Percentiles rank a stretch among this genome's conserved stretches.
Conservation (phyloP, 1,140 invertebrate genomes). For the Drosophila arizonae region DNA sequence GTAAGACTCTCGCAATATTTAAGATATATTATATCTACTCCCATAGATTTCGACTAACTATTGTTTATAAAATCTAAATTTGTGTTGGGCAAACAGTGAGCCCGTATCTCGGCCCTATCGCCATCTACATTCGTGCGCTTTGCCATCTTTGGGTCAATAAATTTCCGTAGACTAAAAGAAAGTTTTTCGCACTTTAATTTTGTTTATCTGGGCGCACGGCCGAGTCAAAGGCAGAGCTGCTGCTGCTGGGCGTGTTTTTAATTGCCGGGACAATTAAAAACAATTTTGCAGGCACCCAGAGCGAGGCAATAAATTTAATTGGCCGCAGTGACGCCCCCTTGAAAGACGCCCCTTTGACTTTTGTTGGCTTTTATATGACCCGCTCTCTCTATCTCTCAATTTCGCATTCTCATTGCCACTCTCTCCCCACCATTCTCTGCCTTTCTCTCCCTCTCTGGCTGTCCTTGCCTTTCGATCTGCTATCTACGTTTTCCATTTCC, state of each 20-base stretch:
- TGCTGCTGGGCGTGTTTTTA: constrained; percentile 65
- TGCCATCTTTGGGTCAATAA: constrained; percentile 23
- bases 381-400: neutral
- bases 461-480: neutral
- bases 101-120: neutral
- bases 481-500: constrained; percentile 32
- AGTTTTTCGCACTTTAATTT: constrained; percentile 42
- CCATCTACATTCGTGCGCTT: neutral
- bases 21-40: too few relatives aligned
- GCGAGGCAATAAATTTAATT: constrained; percentile 77
- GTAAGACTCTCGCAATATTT: too few relatives aligned
- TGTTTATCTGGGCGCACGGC: constrained; percentile 61
- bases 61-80: neutral
- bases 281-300: constrained; percentile 75
- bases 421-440: too few relatives aligned
- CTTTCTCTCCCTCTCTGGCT: neutral
- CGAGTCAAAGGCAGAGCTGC: constrained; percentile 19
- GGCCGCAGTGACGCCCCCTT: constrained; percentile 68
- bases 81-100: too few relatives aligned
- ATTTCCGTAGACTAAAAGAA: constrained; percentile 22
- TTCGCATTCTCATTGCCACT: neutral
- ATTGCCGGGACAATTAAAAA: constrained; percentile 79
- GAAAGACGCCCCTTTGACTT: constrained; percentile 55
- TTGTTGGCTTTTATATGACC: constrained; percentile 39
- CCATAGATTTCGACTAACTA: neutral